Evolutionary conservation across 2,797 vertebrate genomes (phyloP).

Genomic region (Iguana delicatissima): DNA sequence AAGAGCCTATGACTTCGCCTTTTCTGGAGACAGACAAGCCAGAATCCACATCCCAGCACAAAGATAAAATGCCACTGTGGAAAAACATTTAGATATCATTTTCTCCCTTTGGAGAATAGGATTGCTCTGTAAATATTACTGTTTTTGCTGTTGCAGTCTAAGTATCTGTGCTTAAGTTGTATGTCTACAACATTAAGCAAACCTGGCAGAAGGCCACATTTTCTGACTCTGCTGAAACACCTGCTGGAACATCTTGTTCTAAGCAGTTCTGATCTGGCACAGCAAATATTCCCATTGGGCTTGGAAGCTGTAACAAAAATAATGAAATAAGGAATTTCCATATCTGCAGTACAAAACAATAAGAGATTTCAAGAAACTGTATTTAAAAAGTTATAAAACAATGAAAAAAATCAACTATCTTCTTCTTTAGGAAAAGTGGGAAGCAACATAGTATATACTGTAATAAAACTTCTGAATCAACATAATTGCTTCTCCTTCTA

Average conservation of each 20-base stretch:
- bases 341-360: neutral
- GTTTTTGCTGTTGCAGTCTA: neutral
- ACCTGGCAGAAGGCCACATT: neutral
- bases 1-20: too few relatives aligned
- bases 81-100: neutral
- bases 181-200: neutral
- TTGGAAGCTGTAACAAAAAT: neutral
- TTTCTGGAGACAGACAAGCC: too few relatives aligned
- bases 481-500: conserved; percentile 70
- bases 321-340: neutral
- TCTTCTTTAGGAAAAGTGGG: neutral
- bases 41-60: too few relatives aligned
- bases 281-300: neutral
- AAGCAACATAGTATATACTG: neutral
- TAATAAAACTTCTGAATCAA: conserved; percentile 67
- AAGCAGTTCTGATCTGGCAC: neutral
- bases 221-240: neutral
- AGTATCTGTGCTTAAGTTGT: neutral
- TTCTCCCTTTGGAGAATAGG: neutral
- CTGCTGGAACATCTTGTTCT: neutral
- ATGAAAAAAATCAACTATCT: neutral
- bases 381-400: neutral
- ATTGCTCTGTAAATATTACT: neutral
- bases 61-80: too few relatives aligned
- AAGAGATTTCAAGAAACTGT: neutral